Evolutionary conservation across 2,888 invertebrate genomes (phyloP).

Genomic region (Hoplodrina blanda): DNA sequence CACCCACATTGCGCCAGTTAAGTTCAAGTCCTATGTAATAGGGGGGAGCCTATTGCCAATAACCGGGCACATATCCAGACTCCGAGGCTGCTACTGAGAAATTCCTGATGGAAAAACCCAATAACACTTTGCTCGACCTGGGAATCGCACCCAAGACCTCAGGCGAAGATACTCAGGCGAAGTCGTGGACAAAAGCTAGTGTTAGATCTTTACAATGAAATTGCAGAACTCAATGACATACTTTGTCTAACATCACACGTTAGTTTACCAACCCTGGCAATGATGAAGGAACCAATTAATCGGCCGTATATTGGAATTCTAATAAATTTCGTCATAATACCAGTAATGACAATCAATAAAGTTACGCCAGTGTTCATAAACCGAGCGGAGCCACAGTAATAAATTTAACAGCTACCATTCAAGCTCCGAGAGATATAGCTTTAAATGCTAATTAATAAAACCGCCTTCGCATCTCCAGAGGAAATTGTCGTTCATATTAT

Average conservation of each 20-base stretch:
- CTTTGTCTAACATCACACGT: not conserved
- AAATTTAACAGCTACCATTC: slow-evolving; percentile 77
- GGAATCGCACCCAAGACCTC: too few relatives aligned
- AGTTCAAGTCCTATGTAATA: too few relatives aligned
- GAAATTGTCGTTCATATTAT: slow-evolving; percentile 45
- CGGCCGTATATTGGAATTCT: slow-evolving; percentile 62
- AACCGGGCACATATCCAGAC: too few relatives aligned
- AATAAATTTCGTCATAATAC: slow-evolving; percentile 64
- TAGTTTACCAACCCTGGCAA: slow-evolving; percentile 3
- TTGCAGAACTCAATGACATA: not conserved
- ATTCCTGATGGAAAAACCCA: too few relatives aligned
- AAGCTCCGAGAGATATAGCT: slow-evolving; percentile 50
- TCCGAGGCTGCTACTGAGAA: too few relatives aligned
- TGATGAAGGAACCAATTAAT: slow-evolving; percentile 61
- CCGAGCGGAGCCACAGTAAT: slow-evolving; percentile 69
- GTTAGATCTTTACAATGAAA: not conserved
- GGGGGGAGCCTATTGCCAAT: too few relatives aligned
- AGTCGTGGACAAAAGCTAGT: too few relatives aligned
- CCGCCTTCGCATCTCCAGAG: slow-evolving; percentile 35
- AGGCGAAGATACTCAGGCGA: too few relatives aligned
- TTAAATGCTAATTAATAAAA: slow-evolving; percentile 62
- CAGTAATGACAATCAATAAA: slow-evolving; percentile 77
- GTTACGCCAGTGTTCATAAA: slow-evolving; percentile 69
- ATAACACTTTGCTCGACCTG: too few relatives aligned
- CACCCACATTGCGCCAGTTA: too few relatives aligned